Percentiles rank a stretch among this genome's conserved stretches.
Evolutionary conservation across 2,888 invertebrate species (phyloP).

Genomic region (Acrobasis suavella): DNA sequence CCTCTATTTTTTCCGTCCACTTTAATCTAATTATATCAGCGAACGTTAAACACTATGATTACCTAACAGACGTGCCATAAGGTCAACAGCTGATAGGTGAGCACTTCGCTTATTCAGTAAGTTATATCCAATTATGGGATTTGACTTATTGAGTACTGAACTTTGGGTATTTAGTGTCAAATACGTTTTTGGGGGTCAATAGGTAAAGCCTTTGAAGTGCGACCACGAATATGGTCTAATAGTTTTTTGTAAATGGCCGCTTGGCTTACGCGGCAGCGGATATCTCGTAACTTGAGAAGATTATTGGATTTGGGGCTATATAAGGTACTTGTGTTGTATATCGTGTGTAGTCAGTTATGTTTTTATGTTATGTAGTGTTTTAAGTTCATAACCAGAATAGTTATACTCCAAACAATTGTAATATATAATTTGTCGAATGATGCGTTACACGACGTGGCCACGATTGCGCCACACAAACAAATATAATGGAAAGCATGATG

Average conservation of each 20-base stretch:
- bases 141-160: constrained; percentile 72
- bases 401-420: too few relatives aligned
- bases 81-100: constrained; percentile 27
- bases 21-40: too few relatives aligned
- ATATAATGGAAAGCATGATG: constrained; percentile 59
- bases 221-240: constrained; percentile 74
- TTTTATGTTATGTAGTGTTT: too few relatives aligned
- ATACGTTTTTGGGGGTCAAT: constrained; percentile 70
- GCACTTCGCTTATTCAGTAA: constrained; percentile 49
- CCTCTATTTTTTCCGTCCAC: too few relatives aligned
- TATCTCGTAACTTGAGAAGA: constrained; percentile 66
- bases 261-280: constrained; percentile 64
- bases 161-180: constrained; percentile 70
- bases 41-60: neutral
- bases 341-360: neutral
- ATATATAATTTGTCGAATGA: constrained; percentile 1
- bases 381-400: too few relatives aligned
- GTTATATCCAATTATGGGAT: constrained; percentile 70
- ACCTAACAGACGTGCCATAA: neutral
- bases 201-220: constrained; percentile 77
- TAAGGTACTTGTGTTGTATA: neutral
- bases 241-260: constrained; percentile 64
- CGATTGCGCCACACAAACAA: constrained; percentile 33
- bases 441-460: constrained; percentile 15
- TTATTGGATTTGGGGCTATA: constrained; percentile 63